phyloP scores from a whole-genome alignment of 2,113 vertebrate genomes.

The Reinhardtius hippoglossoides region DNA sequence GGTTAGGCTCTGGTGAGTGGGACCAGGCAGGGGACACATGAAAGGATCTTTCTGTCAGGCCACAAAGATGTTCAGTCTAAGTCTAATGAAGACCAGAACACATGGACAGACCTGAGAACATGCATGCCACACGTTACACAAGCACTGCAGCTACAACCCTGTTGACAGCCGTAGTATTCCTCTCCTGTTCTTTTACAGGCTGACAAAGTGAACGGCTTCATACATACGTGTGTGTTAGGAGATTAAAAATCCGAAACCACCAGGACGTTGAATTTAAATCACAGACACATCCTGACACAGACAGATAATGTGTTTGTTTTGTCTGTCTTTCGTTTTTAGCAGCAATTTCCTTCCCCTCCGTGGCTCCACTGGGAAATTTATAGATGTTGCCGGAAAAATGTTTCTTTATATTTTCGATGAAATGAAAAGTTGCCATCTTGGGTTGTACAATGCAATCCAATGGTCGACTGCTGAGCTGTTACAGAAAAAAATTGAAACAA shows the following conservation, averaged over 20 bases:
- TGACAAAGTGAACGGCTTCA: constrained; percentile 19
- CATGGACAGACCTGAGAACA: constrained; percentile 63
- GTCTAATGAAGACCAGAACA: constrained; percentile 84
- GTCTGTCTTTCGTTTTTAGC: constrained; percentile 21
- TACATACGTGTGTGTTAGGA: constrained; percentile 16
- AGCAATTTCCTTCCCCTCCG: constrained; percentile 13
- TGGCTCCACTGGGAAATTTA: constrained; percentile 5
- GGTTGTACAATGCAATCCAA: not conserved
- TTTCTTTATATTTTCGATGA: constrained; percentile 22
- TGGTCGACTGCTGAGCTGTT: constrained; percentile 21
- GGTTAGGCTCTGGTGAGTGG: constrained; percentile 80
- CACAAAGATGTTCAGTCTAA: constrained; percentile 76
- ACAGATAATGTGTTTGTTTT: constrained; percentile 27
- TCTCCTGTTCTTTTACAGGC: constrained; percentile 38
- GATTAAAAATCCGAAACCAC: constrained; percentile 37
- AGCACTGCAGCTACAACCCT: constrained; percentile 29
- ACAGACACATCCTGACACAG: constrained; percentile 11
- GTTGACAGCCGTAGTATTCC: constrained; percentile 40
- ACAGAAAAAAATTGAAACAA: not conserved
- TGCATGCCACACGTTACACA: constrained; percentile 62
- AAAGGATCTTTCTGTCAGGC: constrained; percentile 79
- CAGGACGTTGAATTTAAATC: constrained; percentile 13
- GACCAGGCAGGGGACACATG: constrained; percentile 80
- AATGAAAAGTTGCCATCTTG: constrained; percentile 5
- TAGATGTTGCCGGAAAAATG: constrained; percentile 21